These are phyloP conservation scores for Cyprinus carpio DNA, from an alignment of 2,113 vertebrate species.

Conservation along the genomic window DNA sequence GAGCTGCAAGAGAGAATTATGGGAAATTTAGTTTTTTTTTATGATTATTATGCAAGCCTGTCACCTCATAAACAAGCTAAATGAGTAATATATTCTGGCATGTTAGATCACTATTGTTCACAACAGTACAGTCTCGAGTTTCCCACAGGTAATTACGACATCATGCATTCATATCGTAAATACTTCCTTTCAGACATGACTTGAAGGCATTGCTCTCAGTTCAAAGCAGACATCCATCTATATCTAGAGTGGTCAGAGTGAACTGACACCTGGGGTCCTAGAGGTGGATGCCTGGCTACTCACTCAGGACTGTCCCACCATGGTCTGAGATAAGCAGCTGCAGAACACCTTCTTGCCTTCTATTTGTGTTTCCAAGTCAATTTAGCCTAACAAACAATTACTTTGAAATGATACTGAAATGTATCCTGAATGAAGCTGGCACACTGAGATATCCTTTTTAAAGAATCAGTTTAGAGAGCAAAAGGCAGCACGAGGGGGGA, in stretches of 20 bases:
- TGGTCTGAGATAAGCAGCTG: neutral
- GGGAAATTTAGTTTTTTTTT: neutral
- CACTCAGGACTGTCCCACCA: neutral
- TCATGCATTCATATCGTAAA: neutral
- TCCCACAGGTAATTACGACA: conserved; percentile 3
- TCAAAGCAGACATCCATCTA: neutral
- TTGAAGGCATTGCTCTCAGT: neutral
- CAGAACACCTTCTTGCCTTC: neutral
- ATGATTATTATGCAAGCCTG: neutral
- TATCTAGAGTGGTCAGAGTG: neutral
- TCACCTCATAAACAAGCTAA: neutral
- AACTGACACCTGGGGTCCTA: conserved; percentile 31
- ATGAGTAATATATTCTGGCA: neutral
- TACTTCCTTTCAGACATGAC: neutral
- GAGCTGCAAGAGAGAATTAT: neutral
- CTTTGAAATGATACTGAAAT: neutral
- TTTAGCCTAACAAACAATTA: neutral
- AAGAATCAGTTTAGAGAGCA: conserved; percentile 5
- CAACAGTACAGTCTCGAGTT: neutral
- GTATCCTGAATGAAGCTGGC: neutral
- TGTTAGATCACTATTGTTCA: neutral
- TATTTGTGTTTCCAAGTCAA: neutral
- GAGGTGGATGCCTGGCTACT: conserved; percentile 21
- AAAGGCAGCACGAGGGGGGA: neutral
- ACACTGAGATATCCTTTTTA: neutral